Evolutionary conservation across 1,140 invertebrate species (phyloP).

Genomic region (Pomacea maculata): DNA sequence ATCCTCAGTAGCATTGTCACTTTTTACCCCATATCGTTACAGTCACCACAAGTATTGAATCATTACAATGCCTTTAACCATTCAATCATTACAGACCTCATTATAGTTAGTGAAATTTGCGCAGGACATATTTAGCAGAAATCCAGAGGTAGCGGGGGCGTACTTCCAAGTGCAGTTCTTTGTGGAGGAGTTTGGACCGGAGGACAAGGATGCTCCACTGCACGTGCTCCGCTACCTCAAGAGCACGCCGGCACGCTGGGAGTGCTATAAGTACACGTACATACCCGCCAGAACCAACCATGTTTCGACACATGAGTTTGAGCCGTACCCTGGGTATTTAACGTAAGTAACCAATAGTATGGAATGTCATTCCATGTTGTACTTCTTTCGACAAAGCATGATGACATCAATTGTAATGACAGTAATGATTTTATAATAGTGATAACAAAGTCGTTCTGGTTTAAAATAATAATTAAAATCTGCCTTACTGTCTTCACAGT

Average conservation of each 20-base stretch:
- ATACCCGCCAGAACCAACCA: conserved; percentile 3
- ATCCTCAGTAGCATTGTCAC: no score
- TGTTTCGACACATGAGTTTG: not conserved
- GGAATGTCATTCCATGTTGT: no score
- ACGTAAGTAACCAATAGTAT: not conserved
- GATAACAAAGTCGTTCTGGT: no score
- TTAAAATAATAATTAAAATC: no score
- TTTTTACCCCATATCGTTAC: no score
- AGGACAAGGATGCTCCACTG: not conserved
- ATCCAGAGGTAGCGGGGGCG: not conserved
- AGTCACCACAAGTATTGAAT: no score
- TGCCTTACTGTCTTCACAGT: no score
- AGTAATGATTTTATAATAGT: no score
- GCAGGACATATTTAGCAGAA: not conserved
- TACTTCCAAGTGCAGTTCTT: conserved; percentile 10
- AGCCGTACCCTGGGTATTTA: not conserved
- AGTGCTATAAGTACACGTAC: not conserved
- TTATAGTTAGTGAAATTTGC: not conserved
- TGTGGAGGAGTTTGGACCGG: not conserved
- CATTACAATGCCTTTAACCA: no score
- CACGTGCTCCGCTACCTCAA: not conserved
- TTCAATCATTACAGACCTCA: no score
- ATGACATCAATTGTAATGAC: no score
- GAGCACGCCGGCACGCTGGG: not conserved
- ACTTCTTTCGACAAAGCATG: no score